Conservation (phyloP, 2,888 invertebrate species). For the Sminthurinus aureus region DNA sequence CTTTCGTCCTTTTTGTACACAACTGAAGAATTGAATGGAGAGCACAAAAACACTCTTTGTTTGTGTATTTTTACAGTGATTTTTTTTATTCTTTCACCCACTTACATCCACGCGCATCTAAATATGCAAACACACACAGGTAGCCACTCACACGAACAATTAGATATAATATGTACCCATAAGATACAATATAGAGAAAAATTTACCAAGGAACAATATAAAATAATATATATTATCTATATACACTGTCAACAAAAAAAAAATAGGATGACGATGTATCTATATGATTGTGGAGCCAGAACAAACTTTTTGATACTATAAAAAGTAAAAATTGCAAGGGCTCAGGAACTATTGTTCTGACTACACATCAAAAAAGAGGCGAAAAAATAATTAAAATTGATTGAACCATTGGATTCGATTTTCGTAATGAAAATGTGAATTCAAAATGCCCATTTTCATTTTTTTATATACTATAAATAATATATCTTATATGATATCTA, state of each 20-base stretch:
- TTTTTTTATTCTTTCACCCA: no score
- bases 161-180: no score
- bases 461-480: no score
- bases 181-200: no score
- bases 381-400: not conserved
- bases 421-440: conserved; percentile 3
- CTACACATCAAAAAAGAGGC: conserved; percentile 45
- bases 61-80: no score
- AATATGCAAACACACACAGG: not conserved
- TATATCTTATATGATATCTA: no score
- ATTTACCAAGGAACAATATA: not conserved
- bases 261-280: conserved; percentile 16
- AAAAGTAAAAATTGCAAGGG: conserved; percentile 51
- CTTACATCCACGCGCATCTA: not conserved
- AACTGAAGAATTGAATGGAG: no score
- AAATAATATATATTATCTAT: not conserved
- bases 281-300: conserved; percentile 47
- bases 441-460: conserved; percentile 7
- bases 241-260: not conserved
- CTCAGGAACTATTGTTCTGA: conserved; percentile 58
- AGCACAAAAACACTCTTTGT: no score
- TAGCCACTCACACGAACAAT: no score
- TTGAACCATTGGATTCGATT: no score
- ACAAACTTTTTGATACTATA: conserved; percentile 47
- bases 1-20: no score